Evolutionary conservation across 2,797 vertebrate species (phyloP).

Genomic region (Lindbergichthys nudifrons): DNA sequence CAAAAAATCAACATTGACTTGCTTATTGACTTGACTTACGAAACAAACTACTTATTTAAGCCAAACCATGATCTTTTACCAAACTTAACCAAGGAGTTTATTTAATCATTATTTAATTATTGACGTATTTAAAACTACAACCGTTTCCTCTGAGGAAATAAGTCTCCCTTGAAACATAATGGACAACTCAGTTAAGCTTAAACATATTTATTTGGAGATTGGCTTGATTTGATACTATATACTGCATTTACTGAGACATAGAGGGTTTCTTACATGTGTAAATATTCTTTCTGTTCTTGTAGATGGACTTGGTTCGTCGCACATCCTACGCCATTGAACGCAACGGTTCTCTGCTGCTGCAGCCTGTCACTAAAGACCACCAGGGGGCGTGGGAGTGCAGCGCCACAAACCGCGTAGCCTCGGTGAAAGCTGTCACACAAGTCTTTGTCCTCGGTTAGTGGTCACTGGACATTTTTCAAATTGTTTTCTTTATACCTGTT

Average conservation of each 20-base stretch:
- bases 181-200: too few relatives aligned
- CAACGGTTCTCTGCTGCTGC: conserved; percentile 89
- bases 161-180: too few relatives aligned
- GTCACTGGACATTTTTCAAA: conserved; percentile 21
- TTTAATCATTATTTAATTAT: too few relatives aligned
- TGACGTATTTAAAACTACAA: too few relatives aligned
- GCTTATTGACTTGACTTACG: too few relatives aligned
- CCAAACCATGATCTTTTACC: too few relatives aligned
- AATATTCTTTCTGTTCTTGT: conserved; percentile 11
- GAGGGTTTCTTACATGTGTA: conserved; percentile 4
- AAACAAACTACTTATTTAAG: too few relatives aligned
- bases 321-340: conserved; percentile 79
- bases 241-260: neutral
- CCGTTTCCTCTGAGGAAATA: too few relatives aligned
- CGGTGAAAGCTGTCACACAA: conserved; percentile 78
- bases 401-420: conserved; percentile 87
- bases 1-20: too few relatives aligned
- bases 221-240: too few relatives aligned
- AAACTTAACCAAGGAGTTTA: too few relatives aligned
- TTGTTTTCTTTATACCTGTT: conserved; percentile 20
- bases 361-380: conserved; percentile 90
- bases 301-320: conserved; percentile 83
- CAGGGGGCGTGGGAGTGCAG: conserved; percentile 92
- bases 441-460: conserved; percentile 91
- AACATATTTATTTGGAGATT: too few relatives aligned